Evolutionary conservation across 2,888 invertebrate species (phyloP).

Genomic region (Drepanosiphum platanoidis): DNA sequence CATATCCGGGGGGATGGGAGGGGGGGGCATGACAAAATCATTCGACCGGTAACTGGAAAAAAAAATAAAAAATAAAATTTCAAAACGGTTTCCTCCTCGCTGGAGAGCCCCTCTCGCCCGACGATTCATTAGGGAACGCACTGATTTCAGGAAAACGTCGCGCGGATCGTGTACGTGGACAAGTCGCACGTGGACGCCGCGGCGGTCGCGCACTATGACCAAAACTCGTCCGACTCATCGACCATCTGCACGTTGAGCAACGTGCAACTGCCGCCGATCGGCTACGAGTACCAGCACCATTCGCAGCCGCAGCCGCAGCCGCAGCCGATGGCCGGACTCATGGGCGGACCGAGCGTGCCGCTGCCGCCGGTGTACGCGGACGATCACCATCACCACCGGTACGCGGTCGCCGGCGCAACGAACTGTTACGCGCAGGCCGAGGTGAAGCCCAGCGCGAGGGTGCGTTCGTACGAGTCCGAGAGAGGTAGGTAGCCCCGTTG

Average conservation of each 20-base stretch:
- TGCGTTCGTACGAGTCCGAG: conserved; percentile 73
- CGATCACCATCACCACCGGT: conserved; percentile 15
- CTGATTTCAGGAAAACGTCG: conserved; percentile 30
- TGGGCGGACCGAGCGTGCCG: background rate
- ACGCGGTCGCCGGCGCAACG: background rate
- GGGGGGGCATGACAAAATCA: too few relatives aligned
- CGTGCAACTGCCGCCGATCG: conserved; percentile 33
- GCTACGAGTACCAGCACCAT: conserved; percentile 37
- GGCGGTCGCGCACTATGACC: conserved; percentile 29
- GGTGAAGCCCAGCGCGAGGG: conserved; percentile 69
- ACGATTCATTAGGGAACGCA: too few relatives aligned
- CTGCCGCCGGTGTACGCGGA: background rate
- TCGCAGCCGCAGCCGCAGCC: background rate
- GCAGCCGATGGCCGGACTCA: background rate
- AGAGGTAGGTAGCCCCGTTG: conserved; percentile 68
- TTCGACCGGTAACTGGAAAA: too few relatives aligned
- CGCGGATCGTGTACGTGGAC: conserved; percentile 36
- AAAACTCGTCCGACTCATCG: conserved; percentile 51
- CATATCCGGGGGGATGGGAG: too few relatives aligned
- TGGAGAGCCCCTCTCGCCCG: too few relatives aligned
- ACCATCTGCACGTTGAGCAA: conserved; percentile 42
- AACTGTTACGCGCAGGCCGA: conserved; percentile 15
- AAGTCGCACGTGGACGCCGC: background rate
- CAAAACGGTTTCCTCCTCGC: too few relatives aligned
- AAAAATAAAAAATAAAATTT: too few relatives aligned